These are phyloP conservation scores for Catagonus wagneri DNA, from an alignment of 2,113 vertebrate genomes.

Conservation along the genomic window DNA sequence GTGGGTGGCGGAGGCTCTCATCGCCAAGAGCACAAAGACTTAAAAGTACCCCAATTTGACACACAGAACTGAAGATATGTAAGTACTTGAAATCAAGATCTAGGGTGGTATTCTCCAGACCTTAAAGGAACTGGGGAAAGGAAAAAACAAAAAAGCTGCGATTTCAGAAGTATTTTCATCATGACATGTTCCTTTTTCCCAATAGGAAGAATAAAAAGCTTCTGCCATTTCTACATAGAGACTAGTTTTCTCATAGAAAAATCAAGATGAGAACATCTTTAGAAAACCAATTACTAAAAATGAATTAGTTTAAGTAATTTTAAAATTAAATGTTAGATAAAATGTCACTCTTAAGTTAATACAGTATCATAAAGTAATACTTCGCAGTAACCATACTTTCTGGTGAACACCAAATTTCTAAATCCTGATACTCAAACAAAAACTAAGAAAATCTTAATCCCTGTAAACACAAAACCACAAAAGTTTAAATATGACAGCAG, in stretches of 20 bases:
- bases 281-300: conserved; percentile 55
- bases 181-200: neutral
- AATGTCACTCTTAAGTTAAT: conserved; percentile 42
- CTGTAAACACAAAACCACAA: conserved; percentile 33
- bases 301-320: neutral
- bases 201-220: neutral
- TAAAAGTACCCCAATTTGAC: neutral
- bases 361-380: neutral
- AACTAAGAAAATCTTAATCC: neutral
- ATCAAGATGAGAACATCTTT: neutral
- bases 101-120: neutral
- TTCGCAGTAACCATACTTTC: neutral
- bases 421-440: conserved; percentile 36
- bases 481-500: neutral
- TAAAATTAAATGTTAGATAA: neutral
- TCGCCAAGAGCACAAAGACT: neutral
- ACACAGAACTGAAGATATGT: neutral
- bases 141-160: neutral
- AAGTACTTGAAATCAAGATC: neutral
- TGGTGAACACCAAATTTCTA: neutral
- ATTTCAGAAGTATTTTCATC: neutral
- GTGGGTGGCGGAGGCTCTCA: neutral
- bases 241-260: conserved; percentile 34
- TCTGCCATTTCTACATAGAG: neutral
- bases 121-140: neutral